Evolutionary conservation across 2,888 invertebrate genomes (phyloP), one percentile per base, ranked within the genome.

Genomic region (Scaeva pyrastri): DNA sequence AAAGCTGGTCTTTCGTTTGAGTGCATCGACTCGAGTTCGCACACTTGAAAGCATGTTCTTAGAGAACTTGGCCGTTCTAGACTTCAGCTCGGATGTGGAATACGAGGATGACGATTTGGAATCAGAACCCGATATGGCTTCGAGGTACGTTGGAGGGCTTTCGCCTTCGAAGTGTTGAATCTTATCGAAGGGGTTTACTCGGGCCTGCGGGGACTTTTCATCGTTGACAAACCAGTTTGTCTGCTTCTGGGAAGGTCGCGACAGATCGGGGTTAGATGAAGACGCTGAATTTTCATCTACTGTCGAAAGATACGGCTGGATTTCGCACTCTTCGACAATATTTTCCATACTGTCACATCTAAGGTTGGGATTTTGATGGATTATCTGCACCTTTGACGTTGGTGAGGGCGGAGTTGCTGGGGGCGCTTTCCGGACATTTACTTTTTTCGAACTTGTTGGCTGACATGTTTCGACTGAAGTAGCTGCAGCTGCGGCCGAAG

Each of bases 131-230:
- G 86, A 82, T 64, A 92, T 91, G 2, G 92, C 93, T 78, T 92
- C 92, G 70, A 90, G 80, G 75, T 93, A 92, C 1, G 92, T 90
- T 39, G 93, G 92, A 19, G 92, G 93, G 79, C 91, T 89, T 68
- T 91, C 92, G 1, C 91, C 91, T 66, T 90, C 91, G 2, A 90
- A 89, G 23, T 89, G 88, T 11, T 88, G 70, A 3, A 82, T 72
- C 48, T 90, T 89, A 16, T 90, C 88, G 70, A 90, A 90, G 6
- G 89, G 89, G 83, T 90, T 90, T 8, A 39, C 72, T 1, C 89
- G 88, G 2, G 55, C 16, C 10, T 78, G 56, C 7, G 52, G 72
- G 0, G 72, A 68, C 6, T 87, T 80, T 21, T 88, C 84, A 26
- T 84, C 81, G 19, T 81, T 80, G 6, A 92, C 89, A 88, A 92